These are phyloP conservation scores for Gasterosteus aculeatus DNA, from an alignment of 2,113 vertebrate species.

Conservation along the genomic window DNA sequence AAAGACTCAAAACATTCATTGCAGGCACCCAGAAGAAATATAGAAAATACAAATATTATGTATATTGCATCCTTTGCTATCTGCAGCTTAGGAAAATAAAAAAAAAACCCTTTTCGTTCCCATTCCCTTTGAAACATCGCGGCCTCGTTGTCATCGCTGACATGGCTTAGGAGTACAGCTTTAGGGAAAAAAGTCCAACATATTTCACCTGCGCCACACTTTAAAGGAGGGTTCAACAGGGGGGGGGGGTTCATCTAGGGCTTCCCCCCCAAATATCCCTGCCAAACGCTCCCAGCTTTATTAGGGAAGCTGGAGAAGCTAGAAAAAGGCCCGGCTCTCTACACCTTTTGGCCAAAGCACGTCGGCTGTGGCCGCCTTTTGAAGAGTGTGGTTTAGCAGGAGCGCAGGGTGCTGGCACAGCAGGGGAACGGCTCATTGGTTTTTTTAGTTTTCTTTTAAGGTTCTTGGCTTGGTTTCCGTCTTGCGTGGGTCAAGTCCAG, in stretches of 20 bases:
- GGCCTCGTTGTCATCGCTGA: neutral
- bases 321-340: conserved; percentile 46
- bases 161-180: neutral
- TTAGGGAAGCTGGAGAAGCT: conserved; percentile 45
- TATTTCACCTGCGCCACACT: conserved; percentile 20
- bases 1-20: too few species aligned
- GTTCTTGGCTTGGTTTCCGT: neutral
- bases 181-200: conserved; percentile 26
- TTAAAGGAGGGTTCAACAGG: conserved; percentile 35
- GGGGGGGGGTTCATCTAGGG: conserved; percentile 22
- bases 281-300: conserved; percentile 44
- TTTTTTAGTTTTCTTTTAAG: conserved; percentile 18
- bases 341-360: conserved; percentile 47
- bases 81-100: neutral
- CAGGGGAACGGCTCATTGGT: conserved; percentile 33
- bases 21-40: too few species aligned
- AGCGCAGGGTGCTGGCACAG: conserved; percentile 30
- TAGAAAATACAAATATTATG: neutral
- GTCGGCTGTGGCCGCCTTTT: conserved; percentile 54
- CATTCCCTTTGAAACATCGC: neutral
- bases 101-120: neutral
- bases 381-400: conserved; percentile 31
- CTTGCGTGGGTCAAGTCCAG: neutral
- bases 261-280: conserved; percentile 43
- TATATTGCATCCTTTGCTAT: neutral